Evolutionary conservation across 2,888 invertebrate species (phyloP), one percentile per base, ranked within the genome.

Genomic region (Coelopa pilipes): DNA sequence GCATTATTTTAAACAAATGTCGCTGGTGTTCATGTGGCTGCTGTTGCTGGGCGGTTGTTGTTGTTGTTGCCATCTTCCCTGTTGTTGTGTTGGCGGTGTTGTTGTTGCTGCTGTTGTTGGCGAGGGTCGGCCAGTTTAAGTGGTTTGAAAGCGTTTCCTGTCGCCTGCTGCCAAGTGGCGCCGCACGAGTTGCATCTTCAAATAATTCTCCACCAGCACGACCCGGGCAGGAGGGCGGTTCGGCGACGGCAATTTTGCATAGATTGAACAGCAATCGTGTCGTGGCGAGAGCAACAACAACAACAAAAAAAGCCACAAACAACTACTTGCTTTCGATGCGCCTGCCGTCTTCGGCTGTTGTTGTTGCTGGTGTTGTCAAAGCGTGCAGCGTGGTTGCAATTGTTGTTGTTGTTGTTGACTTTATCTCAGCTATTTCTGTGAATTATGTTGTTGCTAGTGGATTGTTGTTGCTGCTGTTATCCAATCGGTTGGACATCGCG

Each of bases 151-250:
- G 21, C 24, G 34, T 78, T 82, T 82, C 82, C 82, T 82, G 82
- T 34, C 79, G 81, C 74, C 78, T 75, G 60, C 60, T 60, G 73
- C 77, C 77, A 80, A 76, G 75, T 76, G 77, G 71, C 80, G 79
- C 80, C 75, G 76, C 76, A 80, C 76, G 77, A 81, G 82, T 81
- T 82, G 76, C 83, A 83, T 83, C 82, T 83, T 80, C 78, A 78
- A 75, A 70, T 59, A 59, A 59, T 70, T 49, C 34, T 34, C 34
- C 34, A 34, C 7, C 2, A 34, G 4, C 34, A 7, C 34, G 34
- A 34, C 34, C 7, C 34, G 4, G 34, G 34, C n/a, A n/a, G n/a
- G n/a, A n/a, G n/a, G n/a, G n/a, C n/a, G 34, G 34, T 34, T 34
- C 34, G 34, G 7, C 7, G 34, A 7, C 34, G 7, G 34, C 34